Evolutionary conservation across 2,797 vertebrate species (phyloP).

Genomic region (Falco biarmicus): DNA sequence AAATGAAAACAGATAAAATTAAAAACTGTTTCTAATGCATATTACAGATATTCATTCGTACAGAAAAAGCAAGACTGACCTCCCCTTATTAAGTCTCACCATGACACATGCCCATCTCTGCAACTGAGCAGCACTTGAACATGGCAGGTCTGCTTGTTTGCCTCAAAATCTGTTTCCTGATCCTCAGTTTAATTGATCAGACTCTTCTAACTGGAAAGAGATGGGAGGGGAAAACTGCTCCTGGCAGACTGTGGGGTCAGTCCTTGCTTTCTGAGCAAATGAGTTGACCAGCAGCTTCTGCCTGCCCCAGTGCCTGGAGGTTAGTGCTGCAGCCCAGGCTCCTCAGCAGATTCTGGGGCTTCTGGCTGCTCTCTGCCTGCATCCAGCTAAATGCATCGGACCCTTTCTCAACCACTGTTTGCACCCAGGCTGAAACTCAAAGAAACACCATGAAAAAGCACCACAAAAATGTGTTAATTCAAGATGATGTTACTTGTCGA

Average conservation of each 20-base stretch:
- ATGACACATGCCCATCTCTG: neutral
- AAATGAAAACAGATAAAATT: neutral
- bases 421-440: neutral
- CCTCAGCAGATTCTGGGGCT: neutral
- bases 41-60: fast-evolving
- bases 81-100: neutral
- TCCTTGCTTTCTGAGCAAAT: neutral
- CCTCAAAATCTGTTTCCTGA: neutral
- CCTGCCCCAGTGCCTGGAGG: no score
- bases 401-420: neutral
- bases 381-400: neutral
- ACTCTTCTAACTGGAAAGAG: neutral
- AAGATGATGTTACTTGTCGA: neutral
- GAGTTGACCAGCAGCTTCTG: neutral
- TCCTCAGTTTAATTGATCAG: neutral
- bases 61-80: neutral
- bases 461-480: neutral
- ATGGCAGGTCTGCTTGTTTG: neutral
- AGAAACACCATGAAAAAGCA: neutral
- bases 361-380: neutral
- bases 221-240: neutral
- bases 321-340: neutral
- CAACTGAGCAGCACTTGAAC: neutral
- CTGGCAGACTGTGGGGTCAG: neutral
- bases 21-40: neutral